Percentiles rank a stretch among this genome's conserved stretches.
Evolutionary conservation across 1,140 invertebrate genomes (phyloP).

Genomic region (Chymomyza costata): DNA sequence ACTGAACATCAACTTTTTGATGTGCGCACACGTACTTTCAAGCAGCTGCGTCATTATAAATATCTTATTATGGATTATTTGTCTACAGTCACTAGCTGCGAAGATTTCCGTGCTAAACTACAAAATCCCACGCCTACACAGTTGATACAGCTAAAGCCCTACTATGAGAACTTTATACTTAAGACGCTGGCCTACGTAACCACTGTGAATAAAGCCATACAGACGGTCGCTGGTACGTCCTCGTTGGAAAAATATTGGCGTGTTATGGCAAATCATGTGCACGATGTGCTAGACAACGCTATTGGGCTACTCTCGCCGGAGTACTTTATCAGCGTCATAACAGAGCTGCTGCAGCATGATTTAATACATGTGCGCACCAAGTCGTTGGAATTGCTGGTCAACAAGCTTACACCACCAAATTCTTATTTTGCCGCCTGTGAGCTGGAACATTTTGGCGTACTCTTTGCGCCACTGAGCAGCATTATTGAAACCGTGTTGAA

Average conservation of each 20-base stretch:
- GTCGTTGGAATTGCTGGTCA: slow-evolving; percentile 88
- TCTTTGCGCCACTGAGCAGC: slow-evolving; percentile 80
- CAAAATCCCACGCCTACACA: slow-evolving; percentile 57
- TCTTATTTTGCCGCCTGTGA: slow-evolving; percentile 78
- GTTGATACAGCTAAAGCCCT: slow-evolving; percentile 18
- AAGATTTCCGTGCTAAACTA: slow-evolving; percentile 81
- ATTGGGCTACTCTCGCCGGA: slow-evolving; percentile 86
- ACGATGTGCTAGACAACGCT: slow-evolving; percentile 85
- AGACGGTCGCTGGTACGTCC: slow-evolving; percentile 49
- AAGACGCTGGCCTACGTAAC: slow-evolving; percentile 82
- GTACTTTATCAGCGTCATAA: slow-evolving; percentile 86
- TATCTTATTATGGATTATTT: slow-evolving; percentile 85
- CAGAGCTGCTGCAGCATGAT: slow-evolving; percentile 82
- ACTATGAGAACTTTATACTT: slow-evolving; percentile 83
- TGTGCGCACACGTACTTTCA: slow-evolving; percentile 80
- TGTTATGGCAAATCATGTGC: slow-evolving; percentile 84
- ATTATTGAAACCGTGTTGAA: slow-evolving; percentile 80
- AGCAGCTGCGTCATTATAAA: slow-evolving; percentile 89
- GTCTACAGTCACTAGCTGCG: slow-evolving; percentile 80
- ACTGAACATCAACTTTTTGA: slow-evolving; percentile 80
- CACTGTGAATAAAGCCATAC: slow-evolving; percentile 77
- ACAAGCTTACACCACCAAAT: slow-evolving; percentile 83
- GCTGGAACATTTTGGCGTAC: slow-evolving; percentile 76
- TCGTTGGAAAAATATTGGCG: slow-evolving; percentile 85
- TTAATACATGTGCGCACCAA: slow-evolving; percentile 84